Evolutionary conservation across 2,797 vertebrate genomes (phyloP), one percentile per base, ranked within the genome.

Genomic region (Leptodactylus fallax): DNA sequence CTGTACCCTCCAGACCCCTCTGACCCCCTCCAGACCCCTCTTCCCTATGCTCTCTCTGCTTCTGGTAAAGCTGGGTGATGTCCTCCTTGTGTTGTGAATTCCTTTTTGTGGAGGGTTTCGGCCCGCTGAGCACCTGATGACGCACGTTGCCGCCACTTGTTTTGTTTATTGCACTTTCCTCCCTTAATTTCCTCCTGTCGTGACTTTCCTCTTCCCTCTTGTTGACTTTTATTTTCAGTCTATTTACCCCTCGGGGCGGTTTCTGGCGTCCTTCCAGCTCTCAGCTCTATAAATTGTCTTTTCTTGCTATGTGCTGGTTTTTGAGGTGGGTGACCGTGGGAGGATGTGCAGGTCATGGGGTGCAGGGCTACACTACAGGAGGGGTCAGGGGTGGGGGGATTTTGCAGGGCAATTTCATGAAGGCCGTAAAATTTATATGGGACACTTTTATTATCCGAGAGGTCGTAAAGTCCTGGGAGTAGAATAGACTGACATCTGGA

Each of bases 171-270:
- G 45, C 71, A 49, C 21, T 21, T 74, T 49, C 45, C 71, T 49
- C 6, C 17, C 17, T 49, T 74, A 19, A 74, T 74, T 74, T 74
- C 45, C 71, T 74, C 36, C 71, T 74, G 14, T 19, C 7, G 71
- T 45, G 71, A 74, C 71, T 74, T 49, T 47, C 71, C 71, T 21
- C 71, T 49, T 49, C 19, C 27, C 67, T 45, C 16, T 74, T 74
- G 71, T 74, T 74, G 71, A 74, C 71, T 74, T 21, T 74, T 49
- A 47, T n/a, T 74, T 49, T 74, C 71, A 74, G 71, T 69, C 25
- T 69, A 27, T 36, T 8, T 74, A 74, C 49, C 36, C 71, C 71
- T 49, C 17, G 5, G 36, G 71, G 71, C 71, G 71, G 36, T 10
- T 21, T 45, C 69, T 45, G 69, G 2, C 3, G 8, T 17, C 49